A percentile compares a stretch with the other conserved stretches of the same genome.
These are phyloP conservation scores for Lepidonotus clava DNA, from an alignment of 2,888 invertebrate genomes.

Conservation along the genomic window DNA sequence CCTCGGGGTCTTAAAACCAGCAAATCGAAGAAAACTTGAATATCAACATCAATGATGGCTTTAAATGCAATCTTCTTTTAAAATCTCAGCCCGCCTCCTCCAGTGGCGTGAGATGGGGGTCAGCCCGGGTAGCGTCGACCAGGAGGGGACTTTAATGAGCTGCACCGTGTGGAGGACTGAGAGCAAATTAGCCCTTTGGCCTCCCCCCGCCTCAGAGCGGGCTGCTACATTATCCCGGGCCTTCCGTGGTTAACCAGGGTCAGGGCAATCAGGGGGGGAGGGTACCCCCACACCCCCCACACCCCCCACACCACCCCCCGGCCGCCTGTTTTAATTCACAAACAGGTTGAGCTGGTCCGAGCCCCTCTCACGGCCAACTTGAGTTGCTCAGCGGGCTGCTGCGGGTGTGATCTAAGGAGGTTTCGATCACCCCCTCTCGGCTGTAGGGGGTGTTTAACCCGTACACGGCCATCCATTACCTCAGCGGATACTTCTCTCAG, in stretches of 20 bases:
- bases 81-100: no score
- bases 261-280: background rate
- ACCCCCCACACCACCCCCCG: no score
- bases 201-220: background rate
- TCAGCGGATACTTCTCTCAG: background rate
- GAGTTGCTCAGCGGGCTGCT: background rate
- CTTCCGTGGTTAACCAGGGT: constrained; percentile 7
- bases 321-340: constrained; percentile 24
- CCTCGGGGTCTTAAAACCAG: no score
- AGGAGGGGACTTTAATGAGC: constrained; percentile 3
- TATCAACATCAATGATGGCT: background rate
- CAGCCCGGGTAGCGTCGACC: background rate
- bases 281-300: no score
- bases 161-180: constrained; percentile 12
- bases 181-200: constrained; percentile 42
- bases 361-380: no score
- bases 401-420: background rate
- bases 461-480: background rate
- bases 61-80: background rate
- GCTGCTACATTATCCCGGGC: background rate
- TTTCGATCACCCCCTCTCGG: constrained; percentile 4
- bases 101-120: background rate
- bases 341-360: constrained; percentile 17
- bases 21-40: constrained; percentile 2
- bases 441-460: background rate